A percentile compares a stretch with the other conserved stretches of the same genome.
phyloP scores from a whole-genome alignment of 2,888 invertebrate species.

The Chromoteleia sp. region DNA sequence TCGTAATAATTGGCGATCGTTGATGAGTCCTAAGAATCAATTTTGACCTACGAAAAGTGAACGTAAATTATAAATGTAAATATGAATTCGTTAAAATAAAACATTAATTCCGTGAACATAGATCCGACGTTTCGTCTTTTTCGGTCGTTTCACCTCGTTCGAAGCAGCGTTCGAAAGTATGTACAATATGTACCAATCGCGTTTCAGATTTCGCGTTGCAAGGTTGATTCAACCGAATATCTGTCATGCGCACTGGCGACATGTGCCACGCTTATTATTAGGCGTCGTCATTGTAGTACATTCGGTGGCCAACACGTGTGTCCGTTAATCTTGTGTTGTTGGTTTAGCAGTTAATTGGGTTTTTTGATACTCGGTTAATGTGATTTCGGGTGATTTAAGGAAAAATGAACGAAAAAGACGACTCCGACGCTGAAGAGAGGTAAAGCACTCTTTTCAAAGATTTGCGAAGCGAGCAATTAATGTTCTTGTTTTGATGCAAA shows the following conservation, averaged over 20 bases:
- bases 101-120: too few species aligned
- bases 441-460: too few species aligned
- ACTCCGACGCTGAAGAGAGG: constrained; percentile 46
- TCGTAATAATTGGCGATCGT: too few species aligned
- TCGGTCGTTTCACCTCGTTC: constrained; percentile 4
- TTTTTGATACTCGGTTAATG: constrained; percentile 6
- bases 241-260: constrained; percentile 55
- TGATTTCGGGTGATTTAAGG: not conserved
- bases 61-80: too few species aligned
- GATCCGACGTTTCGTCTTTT: too few species aligned
- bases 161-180: constrained; percentile 29
- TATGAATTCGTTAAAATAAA: too few species aligned
- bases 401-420: constrained; percentile 25
- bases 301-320: constrained; percentile 47
- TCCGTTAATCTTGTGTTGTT: constrained; percentile 23
- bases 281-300: constrained; percentile 60
- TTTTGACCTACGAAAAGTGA: too few species aligned
- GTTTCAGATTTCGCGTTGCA: constrained; percentile 28
- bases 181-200: constrained; percentile 44
- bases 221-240: constrained; percentile 51
- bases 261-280: constrained; percentile 64
- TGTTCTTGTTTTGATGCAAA: too few species aligned
- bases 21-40: too few species aligned
- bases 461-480: too few species aligned
- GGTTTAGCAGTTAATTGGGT: constrained; percentile 12